Base-by-base conservation (phyloP, 2,888 invertebrate genomes). In the Tribolium freemani region DNA sequence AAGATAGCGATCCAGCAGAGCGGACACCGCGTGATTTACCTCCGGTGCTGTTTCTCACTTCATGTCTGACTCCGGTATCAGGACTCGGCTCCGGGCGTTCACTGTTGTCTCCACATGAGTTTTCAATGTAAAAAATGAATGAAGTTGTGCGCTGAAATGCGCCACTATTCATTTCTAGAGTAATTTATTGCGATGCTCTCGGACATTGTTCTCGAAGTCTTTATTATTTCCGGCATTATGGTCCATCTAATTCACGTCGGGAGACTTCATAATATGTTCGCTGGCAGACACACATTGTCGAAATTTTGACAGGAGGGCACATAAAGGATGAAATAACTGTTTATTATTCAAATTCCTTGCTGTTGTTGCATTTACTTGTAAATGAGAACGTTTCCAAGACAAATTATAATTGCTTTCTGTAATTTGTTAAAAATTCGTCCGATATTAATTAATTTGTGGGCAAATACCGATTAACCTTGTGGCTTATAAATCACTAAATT, bases 21-120 rank as follows among this genome's bases (percentile, higher is more conserved):
- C 76, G 72, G 69, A 69, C 75, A 67, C 71, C 66, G 67, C 69
- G 75, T 77, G 76, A 76, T 78, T 78, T 76, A 78, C 63, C 63
- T 63, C 63, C 51, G 51, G 51, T 31, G 51, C 30, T 63, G 51
- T 63, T 63, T 60, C 60, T 44, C 60, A 60, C 30, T 61, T 61
- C 45, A 61, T 26, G 48, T 8, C 16, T 45, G 46, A 48, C 30
- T 61, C 60, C 45, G 21, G 31, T 26, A 26, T 26, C 26, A 26
- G 26, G 26, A 26, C 26, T 26, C 5, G 26, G 5, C 26, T 26
- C 26, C 26, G 26, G 26, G 26, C 26, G 4, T 38, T 38, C 38
- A n/a, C 38, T 38, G 38, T 38, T 38, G 38, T 38, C 38, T 38
- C 38, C 9, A 38, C 10, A 16, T 16, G 16, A 16, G 10, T 16